Evolutionary conservation across 2,113 vertebrate species (phyloP), one percentile per base, ranked within the genome.

Genomic region (Hepsetus odoe): DNA sequence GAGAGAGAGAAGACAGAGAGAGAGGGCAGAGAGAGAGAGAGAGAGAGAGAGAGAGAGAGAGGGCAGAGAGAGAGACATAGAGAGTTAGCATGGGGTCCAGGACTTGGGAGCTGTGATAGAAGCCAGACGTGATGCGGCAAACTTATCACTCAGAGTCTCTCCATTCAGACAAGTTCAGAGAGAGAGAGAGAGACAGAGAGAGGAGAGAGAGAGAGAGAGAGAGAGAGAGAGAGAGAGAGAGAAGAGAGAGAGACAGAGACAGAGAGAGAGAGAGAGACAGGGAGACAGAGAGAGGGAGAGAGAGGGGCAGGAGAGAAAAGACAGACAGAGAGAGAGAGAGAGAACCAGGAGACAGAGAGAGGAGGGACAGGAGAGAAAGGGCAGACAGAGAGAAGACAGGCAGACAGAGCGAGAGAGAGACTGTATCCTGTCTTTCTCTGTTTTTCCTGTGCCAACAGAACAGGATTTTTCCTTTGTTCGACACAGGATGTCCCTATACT

Each of bases 71-170:
- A 16, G 42, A 38, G 74, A 18, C 1, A 5, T 18, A 18, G 64
- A 33, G 11, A 55, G 32, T 51, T 20, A 33, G 61, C n/a, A n/a
- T 38, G 46, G 53, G 32, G n/a, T 44, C 42, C 26, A 64, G 83
- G 86, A 87, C 82, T 80, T 68, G 81, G 51, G 51, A 55, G 76
- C 74, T 83, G 26, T 90, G 88, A 91, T 84, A 85, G 75, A 89
- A 90, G 87, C 90, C 91, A 92, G 90, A 90, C 88, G 65, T 79
- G 85, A 88, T 86, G 81, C 86, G 87, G 83, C 83, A 80, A 13
- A 58, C 88, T 90, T 90, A 92, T 93, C 92, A 83, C 73, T 85
- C 81, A 80, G 87, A 87, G 87, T 89, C 88, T 91, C 91, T 89
- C 87, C 87, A 90, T 78, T 86, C 76, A 74, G 89, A 89, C 89